Base-by-base conservation (phyloP, 92 coral and sea anemone species). In the Siderastrea siderea region DNA sequence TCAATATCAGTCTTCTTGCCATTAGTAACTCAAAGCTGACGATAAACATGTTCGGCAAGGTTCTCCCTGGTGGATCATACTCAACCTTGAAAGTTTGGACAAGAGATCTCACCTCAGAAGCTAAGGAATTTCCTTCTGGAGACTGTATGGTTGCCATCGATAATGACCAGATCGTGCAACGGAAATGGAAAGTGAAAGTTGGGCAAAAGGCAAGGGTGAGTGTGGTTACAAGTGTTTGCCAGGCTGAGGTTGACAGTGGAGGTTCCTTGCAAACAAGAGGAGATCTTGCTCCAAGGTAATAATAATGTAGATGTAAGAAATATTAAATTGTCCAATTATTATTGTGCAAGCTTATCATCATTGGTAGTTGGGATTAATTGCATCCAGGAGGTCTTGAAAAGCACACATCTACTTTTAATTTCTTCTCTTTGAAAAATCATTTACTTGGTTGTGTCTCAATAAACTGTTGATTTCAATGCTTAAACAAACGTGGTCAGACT, bases 121-220 rank as follows among this genome's bases (percentile, higher is more conserved):
- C 87, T 16, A 6, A 7, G 17, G 5, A 4, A 51, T 85, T 85
- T 50, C 89, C 83, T 4, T n/a, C 60, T 12, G 77, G 89, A 1
- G 79, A 75, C 50, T 85, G 89, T 38, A 15, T 62, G 19, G 75
- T 85, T 17, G 83, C 83, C 2, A 60, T 75, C 8, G 83, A 85
- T 64, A 85, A 85, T 76, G 89, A 85, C 49, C 83, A 85, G 58
- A 71, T 85, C 14, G 76, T 85, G 4, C 82, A 75, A 55, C 78
- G 59, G 7, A 60, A 63, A 14, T 85, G 89, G 89, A 85, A 85
- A 15, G 89, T 85, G 16, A 63, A 71, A 51, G 75, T 75, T 6
- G 75, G 83, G 2, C 62, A 85, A 52, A 74, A 84, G 88, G 49
- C 80, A 2, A 50, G 88, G 1, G 88, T 84, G 38, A 74, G 81